Percentiles rank a stretch among this genome's conserved stretches.
Evolutionary conservation across 2,888 invertebrate species (phyloP).

Genomic region (Brenthis hecate): DNA sequence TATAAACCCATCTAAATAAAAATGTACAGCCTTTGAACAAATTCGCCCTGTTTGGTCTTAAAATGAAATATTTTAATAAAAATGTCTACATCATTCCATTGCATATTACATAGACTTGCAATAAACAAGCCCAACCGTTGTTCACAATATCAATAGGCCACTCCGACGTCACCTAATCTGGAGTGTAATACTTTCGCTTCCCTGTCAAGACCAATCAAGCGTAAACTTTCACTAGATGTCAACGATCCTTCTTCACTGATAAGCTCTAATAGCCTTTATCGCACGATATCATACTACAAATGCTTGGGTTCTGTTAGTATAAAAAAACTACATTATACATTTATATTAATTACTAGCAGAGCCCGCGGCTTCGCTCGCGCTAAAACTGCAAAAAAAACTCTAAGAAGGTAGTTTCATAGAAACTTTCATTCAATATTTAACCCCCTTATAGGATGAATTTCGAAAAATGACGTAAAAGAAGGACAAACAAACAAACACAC

Average conservation of each 20-base stretch:
- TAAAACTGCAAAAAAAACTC: too few species aligned
- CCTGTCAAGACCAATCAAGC: conserved; percentile 22
- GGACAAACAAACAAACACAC: too few species aligned
- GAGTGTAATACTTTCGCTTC: conserved; percentile 31
- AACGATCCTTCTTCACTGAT: conserved; percentile 9
- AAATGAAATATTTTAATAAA: too few species aligned
- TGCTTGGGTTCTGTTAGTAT: neutral
- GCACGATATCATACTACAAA: neutral
- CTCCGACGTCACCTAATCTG: conserved; percentile 15
- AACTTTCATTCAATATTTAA: too few species aligned
- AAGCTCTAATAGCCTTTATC: conserved; percentile 17
- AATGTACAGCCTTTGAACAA: too few species aligned
- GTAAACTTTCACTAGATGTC: conserved; percentile 33
- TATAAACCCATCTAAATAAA: too few species aligned
- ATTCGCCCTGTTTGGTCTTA: too few species aligned
- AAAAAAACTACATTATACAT: neutral
- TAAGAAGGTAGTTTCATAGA: too few species aligned
- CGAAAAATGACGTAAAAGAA: too few species aligned
- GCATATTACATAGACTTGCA: neutral
- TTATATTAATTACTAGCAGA: neutral
- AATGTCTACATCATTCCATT: too few species aligned
- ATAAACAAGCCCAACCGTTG: neutral
- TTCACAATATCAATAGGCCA: conserved; percentile 10
- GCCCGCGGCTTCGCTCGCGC: too few species aligned
- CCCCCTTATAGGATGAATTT: too few species aligned